Evolutionary conservation across 2,888 invertebrate genomes (phyloP), one percentile per base, ranked within the genome.

Genomic region (Drymonia ruficornis): DNA sequence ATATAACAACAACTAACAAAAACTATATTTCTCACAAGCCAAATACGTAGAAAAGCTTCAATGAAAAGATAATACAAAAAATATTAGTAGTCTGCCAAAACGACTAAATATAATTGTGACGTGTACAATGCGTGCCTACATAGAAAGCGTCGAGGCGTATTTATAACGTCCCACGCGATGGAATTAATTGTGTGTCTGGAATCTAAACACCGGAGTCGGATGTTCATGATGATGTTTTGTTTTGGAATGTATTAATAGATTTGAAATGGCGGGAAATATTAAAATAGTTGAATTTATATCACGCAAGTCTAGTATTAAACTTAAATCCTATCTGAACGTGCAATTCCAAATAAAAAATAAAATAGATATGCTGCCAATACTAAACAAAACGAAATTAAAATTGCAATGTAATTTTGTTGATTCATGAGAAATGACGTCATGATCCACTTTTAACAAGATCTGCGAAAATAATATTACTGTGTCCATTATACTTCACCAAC

Each of bases 11-110:
- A 11, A 11, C 11, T 1, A 31, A 31, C 11, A 11, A 11, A 9
- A 31, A 9, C 8, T 11, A 11, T 11, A 31, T 31, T 3, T 12
- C 28, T 18, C 31, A 23, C 36, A 52, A 16, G 42, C 52, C 77
- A 81, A 83, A 81, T 78, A 82, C 81, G 80, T 69, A 80, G 72
- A 75, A 75, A 70, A 68, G 55, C 53, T 63, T 65, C 56, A 65
- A 58, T 65, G 56, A 58, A 65, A 64, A 57, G 47, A 28, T 49
- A 69, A 74, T 70, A 71, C 7, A 63, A 54, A 64, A 49, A 56
- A 49, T 38, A 52, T 55, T 36, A 5, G 28, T n/a, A 36, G 59
- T 61, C 59, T 77, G 77, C 78, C 80, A 81, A 81, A 78, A 72
- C 46, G 49, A 62, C 74, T 76, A 63, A 67, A 81, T 80, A 81